Percentiles rank a stretch among this genome's conserved stretches.
Evolutionary conservation across 2,113 vertebrate species (phyloP).

Genomic region (Microcebus jonahi): DNA sequence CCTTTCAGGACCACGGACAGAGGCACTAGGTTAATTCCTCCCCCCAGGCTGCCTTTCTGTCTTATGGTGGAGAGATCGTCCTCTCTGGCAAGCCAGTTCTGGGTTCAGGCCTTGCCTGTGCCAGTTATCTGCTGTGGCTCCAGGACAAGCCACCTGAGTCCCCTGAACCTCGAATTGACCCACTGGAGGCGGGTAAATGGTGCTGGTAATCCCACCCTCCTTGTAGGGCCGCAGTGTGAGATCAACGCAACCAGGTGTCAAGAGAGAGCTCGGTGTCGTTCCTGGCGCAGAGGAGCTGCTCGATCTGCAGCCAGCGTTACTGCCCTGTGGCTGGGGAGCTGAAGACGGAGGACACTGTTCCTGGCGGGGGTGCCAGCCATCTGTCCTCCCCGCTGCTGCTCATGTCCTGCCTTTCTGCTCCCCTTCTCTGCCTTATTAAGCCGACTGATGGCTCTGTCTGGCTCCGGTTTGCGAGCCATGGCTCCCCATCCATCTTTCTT

Average conservation of each 20-base stretch:
- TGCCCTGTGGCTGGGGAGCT: neutral
- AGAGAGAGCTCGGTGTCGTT: neutral
- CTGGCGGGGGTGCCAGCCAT: neutral
- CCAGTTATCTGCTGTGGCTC: neutral
- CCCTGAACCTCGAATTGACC: neutral
- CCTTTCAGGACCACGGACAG: neutral
- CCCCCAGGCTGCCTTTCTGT: accelerated
- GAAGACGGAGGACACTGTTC: neutral
- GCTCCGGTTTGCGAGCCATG: neutral
- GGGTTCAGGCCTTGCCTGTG: neutral
- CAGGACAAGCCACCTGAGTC: neutral
- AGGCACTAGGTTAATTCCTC: accelerated
- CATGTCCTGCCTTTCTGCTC: neutral
- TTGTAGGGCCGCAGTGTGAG: neutral
- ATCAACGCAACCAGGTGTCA: accelerated
- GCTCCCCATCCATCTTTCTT: slow-evolving; percentile 65
- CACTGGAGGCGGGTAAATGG: neutral
- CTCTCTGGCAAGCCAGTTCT: neutral
- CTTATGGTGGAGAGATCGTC: accelerated
- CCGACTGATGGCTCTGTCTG: slow-evolving; percentile 42
- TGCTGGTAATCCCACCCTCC: neutral
- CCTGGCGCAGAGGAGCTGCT: neutral
- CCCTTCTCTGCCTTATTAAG: slow-evolving; percentile 46
- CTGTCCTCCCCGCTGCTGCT: neutral
- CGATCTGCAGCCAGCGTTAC: neutral